Base-by-base conservation (phyloP, 2,113 vertebrate genomes). In the Protobothrops mucrosquamatus region DNA sequence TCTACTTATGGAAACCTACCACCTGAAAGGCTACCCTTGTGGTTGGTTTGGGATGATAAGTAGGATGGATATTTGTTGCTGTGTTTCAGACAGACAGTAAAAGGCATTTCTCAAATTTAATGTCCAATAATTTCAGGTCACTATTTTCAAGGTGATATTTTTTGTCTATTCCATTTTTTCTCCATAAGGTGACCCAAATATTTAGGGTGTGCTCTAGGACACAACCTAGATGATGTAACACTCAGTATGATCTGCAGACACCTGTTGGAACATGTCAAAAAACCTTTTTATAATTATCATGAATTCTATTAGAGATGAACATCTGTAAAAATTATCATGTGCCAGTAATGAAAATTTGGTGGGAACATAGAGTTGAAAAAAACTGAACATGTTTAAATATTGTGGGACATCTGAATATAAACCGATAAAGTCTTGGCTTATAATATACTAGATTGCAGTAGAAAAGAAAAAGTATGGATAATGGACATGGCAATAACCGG, bases 1-100 rank as follows among this genome's bases (percentile, higher is more conserved):
- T 94, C 91, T 90, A 22, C 48, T 89, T 92, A 95, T 92, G 86
- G 64, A 10, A 10, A 91, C 23, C 43, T 2, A 7, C 87, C 56
- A 18, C 26, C 61, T 24, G 85, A 81, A 91, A 90, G 26, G 8
- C 89, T 52, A 11, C 52, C 18, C 4, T 90, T 3, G 3, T 93
- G 56, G 43, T 46, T 39, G 9, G 29, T 55, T 87, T 39, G n/a
- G 85, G 14, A 34, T 9, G 26, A 64, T 14, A 22, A 11, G 48
- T 23, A 69, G 48, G 55, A 90, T 10, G 2, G 87, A 3, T 23
- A 10, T n/a, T 14, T 85, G 24, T n/a, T 55, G 64, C 91, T 90
- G n/a, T 29, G n/a, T 34, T 61, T 24, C 15, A 87, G 56, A 34
- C 2, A 43, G 29, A 52, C 14, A 86, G 29, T n/a, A 81, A n/a